Evolutionary conservation across 2,888 invertebrate genomes (phyloP).

Genomic region (Aspidiotus destructor): DNA sequence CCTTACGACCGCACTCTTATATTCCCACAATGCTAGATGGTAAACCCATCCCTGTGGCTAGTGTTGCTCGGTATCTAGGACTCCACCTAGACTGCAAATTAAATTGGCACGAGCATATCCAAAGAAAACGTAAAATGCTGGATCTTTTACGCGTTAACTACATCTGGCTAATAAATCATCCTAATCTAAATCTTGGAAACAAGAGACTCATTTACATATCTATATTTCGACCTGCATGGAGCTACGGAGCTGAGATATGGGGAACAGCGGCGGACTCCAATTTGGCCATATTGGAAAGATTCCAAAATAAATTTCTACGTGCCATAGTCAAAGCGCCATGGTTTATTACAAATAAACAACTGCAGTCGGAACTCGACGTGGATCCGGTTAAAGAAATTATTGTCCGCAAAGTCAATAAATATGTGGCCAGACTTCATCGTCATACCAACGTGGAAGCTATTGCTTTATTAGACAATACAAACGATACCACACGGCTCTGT

Average conservation of each 20-base stretch:
- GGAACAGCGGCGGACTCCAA: conserved; percentile 16
- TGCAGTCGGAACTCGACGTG: conserved; percentile 22
- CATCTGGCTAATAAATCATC: conserved; percentile 15
- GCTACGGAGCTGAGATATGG: conserved; percentile 19
- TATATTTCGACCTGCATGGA: conserved; percentile 22
- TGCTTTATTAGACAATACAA: neutral
- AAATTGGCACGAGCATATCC: neutral
- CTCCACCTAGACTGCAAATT: neutral
- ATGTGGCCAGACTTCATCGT: neutral
- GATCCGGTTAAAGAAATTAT: conserved; percentile 5
- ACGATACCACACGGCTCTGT: too few relatives aligned
- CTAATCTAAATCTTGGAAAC: conserved; percentile 9
- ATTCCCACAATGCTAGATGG: conserved; percentile 1
- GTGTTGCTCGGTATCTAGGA: neutral
- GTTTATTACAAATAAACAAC: conserved; percentile 15
- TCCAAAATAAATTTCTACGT: conserved; percentile 16
- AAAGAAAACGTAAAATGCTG: neutral
- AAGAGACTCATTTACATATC: conserved; percentile 19
- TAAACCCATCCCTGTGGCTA: neutral
- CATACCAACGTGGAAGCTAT: neutral
- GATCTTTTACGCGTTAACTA: neutral
- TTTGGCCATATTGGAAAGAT: conserved; percentile 10
- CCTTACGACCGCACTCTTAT: neutral
- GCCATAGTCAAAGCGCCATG: conserved; percentile 14
- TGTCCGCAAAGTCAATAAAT: neutral